Conservation (phyloP, 2,888 invertebrate species). For the Caenorhabditis panamensis region DNA sequence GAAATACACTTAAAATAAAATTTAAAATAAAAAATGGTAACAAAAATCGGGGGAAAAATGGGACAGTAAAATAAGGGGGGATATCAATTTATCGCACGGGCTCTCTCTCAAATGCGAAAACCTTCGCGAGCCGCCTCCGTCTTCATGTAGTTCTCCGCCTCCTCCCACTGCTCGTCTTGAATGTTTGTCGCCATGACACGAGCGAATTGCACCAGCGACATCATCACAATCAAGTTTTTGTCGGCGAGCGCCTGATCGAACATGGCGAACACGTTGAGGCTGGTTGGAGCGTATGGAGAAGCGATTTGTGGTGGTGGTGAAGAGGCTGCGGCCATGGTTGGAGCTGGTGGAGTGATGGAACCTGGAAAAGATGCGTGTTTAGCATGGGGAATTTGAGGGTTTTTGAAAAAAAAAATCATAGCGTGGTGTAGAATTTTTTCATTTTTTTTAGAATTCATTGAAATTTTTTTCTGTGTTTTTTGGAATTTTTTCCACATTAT, state of each 20-base stretch:
- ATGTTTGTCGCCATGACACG: background rate
- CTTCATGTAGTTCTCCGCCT: background rate
- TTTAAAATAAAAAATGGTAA: too few species aligned
- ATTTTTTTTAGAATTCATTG: too few species aligned
- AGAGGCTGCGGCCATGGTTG: background rate
- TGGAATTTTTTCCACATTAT: too few species aligned
- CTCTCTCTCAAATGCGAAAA: background rate
- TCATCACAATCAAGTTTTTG: background rate
- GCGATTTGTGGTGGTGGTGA: background rate
- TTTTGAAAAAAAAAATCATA: too few species aligned
- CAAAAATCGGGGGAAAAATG: too few species aligned
- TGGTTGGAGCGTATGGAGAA: background rate
- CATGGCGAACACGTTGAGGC: conserved; percentile 14
- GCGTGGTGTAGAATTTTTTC: too few species aligned
- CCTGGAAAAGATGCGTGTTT: too few species aligned
- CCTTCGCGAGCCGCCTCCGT: background rate
- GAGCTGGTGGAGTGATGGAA: background rate
- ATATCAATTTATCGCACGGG: too few species aligned
- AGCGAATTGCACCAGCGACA: background rate
- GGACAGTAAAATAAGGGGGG: too few species aligned
- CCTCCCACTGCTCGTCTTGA: background rate
- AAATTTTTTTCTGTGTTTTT: too few species aligned
- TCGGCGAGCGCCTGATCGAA: conserved; percentile 3
- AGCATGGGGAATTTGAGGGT: too few species aligned
- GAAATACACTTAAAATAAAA: too few species aligned